phyloP scores from a whole-genome alignment of 2,888 invertebrate species.

The Agriopis marginaria region DNA sequence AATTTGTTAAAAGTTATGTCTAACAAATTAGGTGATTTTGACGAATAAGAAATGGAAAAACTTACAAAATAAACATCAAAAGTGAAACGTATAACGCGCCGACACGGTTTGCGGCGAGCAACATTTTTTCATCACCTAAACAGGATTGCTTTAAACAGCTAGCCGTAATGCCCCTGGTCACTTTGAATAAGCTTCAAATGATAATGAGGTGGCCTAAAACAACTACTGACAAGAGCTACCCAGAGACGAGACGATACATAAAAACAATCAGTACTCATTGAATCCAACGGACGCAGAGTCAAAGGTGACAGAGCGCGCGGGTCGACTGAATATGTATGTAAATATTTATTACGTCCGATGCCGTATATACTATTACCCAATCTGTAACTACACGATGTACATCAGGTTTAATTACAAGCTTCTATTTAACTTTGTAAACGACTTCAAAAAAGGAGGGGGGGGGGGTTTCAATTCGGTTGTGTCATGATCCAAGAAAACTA shows the following conservation, averaged over 20 bases:
- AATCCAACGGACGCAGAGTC: conserved; percentile 41
- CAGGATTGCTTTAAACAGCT: too few relatives aligned
- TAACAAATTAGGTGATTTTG: not conserved
- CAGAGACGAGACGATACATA: conserved; percentile 8
- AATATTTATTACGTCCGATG: conserved; percentile 52
- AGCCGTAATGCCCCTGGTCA: too few relatives aligned
- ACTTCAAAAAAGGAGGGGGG: too few relatives aligned
- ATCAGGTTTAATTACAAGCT: too few relatives aligned
- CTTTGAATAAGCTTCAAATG: too few relatives aligned
- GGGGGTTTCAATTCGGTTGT: too few relatives aligned
- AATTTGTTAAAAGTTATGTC: conserved; percentile 14
- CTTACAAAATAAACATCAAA: too few relatives aligned
- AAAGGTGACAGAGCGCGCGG: conserved; percentile 45
- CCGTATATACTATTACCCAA: not conserved
- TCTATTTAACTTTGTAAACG: too few relatives aligned
- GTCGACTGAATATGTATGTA: conserved; percentile 54
- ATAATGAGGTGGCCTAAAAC: not conserved
- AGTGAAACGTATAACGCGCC: too few relatives aligned
- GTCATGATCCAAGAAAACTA: too few relatives aligned
- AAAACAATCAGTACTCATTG: not conserved
- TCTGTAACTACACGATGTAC: not conserved
- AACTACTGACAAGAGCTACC: not conserved
- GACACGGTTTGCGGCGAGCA: too few relatives aligned
- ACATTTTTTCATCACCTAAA: too few relatives aligned
- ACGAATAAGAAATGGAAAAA: not conserved